phyloP scores from a whole-genome alignment of 2,888 invertebrate genomes.

The Phania funesta region DNA sequence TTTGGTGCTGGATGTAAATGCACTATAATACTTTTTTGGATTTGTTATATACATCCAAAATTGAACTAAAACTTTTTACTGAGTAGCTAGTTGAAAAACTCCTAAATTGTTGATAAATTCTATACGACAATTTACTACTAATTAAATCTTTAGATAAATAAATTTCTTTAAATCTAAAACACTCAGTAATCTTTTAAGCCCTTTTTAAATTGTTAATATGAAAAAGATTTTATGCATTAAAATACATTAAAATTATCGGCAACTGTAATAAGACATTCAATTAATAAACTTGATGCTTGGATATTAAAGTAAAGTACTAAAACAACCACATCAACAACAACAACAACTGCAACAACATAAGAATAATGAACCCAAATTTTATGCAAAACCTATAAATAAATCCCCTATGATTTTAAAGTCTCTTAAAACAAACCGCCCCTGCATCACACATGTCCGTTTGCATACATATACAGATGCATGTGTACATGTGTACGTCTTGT shows the following conservation, averaged over 20 bases:
- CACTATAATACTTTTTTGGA: no score
- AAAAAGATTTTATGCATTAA: neutral
- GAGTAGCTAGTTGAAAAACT: no score
- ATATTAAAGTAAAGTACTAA: neutral
- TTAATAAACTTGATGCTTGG: slow-evolving; percentile 2
- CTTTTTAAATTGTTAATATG: neutral
- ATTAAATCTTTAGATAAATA: no score
- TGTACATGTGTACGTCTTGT: neutral
- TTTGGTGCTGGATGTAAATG: no score
- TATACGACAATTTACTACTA: no score
- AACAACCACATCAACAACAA: no score
- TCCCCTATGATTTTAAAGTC: slow-evolving; percentile 5
- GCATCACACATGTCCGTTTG: neutral
- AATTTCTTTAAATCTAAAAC: neutral
- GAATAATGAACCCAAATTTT: neutral
- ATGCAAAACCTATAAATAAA: slow-evolving; percentile 24
- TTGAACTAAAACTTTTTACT: no score
- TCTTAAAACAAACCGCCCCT: neutral
- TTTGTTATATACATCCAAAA: no score
- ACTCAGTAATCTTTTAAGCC: neutral
- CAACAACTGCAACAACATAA: slow-evolving; percentile 7
- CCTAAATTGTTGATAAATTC: no score
- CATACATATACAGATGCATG: neutral
- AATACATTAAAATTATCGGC: slow-evolving; percentile 5
- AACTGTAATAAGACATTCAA: slow-evolving; percentile 9